Conservation (phyloP, 2,888 invertebrate species). For the Pandemis heparana region DNA sequence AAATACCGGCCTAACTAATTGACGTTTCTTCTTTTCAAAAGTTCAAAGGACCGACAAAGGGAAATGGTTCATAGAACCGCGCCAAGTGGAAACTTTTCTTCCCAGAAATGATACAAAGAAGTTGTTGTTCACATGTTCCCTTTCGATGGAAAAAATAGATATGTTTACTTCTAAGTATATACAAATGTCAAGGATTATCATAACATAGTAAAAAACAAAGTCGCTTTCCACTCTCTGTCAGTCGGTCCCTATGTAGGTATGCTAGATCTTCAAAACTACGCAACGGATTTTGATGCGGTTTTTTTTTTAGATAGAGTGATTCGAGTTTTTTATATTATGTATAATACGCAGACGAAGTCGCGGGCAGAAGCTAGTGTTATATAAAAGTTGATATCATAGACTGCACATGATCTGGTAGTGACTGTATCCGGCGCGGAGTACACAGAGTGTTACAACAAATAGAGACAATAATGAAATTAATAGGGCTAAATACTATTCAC, state of each 20-base stretch:
- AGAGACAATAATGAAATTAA: not conserved
- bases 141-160: not conserved
- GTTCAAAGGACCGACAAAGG: constrained; percentile 24
- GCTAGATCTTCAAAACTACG: too few relatives aligned
- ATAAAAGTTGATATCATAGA: constrained; percentile 12
- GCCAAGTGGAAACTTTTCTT: constrained; percentile 22
- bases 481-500: not conserved
- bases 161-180: not conserved
- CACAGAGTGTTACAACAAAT: not conserved
- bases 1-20: constrained; percentile 2
- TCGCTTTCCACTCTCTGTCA: too few relatives aligned
- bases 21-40: constrained; percentile 14
- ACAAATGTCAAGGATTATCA: not conserved
- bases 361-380: too few relatives aligned
- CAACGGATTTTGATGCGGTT: too few relatives aligned
- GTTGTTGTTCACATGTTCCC: not conserved
- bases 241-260: too few relatives aligned
- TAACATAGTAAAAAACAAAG: too few relatives aligned
- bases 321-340: too few relatives aligned
- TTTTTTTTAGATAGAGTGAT: too few relatives aligned
- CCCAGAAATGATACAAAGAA: constrained; percentile 17
- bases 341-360: too few relatives aligned
- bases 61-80: constrained; percentile 28
- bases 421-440: constrained; percentile 2
- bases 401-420: constrained; percentile 11